These are phyloP conservation scores for Atrichornis clamosus DNA, from an alignment of 2,113 vertebrate species.

Conservation along the genomic window DNA sequence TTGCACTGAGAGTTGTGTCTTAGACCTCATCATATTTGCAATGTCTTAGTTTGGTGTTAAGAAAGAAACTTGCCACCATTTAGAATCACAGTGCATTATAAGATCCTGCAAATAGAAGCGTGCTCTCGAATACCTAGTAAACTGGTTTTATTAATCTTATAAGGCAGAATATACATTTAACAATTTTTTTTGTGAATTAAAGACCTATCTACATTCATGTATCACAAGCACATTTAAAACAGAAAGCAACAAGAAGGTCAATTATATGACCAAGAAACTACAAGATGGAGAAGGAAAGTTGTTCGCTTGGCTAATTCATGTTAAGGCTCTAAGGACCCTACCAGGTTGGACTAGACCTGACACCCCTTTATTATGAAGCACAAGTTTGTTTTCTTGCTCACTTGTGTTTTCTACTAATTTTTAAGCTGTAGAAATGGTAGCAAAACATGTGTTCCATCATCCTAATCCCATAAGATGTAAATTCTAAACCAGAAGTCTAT, in stretches of 20 bases:
- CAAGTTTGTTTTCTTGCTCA: not conserved
- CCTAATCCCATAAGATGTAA: not conserved
- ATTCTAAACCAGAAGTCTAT: not conserved
- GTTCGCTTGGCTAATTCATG: fast-evolving
- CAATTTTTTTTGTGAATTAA: not conserved
- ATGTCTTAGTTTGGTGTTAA: not conserved
- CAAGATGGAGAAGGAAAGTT: not conserved
- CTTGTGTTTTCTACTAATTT: not conserved
- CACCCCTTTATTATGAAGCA: fast-evolving
- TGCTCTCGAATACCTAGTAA: not conserved
- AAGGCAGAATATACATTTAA: not conserved
- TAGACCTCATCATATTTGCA: not conserved
- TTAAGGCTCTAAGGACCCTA: not conserved
- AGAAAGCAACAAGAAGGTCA: not conserved
- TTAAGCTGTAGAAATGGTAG: not conserved
- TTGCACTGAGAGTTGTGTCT: not conserved
- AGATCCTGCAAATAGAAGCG: not conserved
- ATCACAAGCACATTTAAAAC: not conserved
- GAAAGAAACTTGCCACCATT: not conserved
- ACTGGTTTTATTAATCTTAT: not conserved
- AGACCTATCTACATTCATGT: not conserved
- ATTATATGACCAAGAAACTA: not conserved
- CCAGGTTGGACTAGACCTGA: too few species aligned
- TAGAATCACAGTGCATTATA: not conserved
- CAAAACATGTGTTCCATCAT: not conserved